Evolutionary conservation across 2,888 invertebrate genomes (phyloP).

Genomic region (Polyommatus iphigenia): DNA sequence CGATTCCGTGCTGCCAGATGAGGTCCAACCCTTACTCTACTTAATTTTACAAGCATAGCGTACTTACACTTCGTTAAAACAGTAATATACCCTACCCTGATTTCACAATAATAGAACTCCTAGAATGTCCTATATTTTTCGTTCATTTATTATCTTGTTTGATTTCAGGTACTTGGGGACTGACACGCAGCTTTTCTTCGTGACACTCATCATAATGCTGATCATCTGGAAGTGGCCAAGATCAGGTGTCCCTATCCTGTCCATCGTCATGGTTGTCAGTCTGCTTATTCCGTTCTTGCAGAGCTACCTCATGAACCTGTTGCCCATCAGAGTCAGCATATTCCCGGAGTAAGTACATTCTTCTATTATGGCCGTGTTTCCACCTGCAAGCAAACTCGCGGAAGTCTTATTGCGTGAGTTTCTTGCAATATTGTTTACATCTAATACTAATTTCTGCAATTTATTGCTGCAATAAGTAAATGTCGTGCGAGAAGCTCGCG

Average conservation of each 20-base stretch:
- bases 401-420: too few species aligned
- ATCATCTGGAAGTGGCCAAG: conserved; percentile 73
- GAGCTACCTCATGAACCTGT: conserved; percentile 70
- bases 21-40: too few species aligned
- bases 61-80: too few species aligned
- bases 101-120: too few species aligned
- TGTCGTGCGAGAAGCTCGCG: too few species aligned
- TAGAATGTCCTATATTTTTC: background rate
- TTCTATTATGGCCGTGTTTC: background rate
- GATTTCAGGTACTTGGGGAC: conserved; percentile 69
- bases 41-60: too few species aligned
- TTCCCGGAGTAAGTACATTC: conserved; percentile 68
- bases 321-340: conserved; percentile 69
- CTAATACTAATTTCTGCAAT: too few species aligned
- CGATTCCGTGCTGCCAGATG: too few species aligned
- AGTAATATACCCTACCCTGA: too few species aligned
- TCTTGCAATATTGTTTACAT: too few species aligned
- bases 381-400: too few species aligned
- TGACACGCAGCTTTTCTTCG: conserved; percentile 71
- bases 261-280: conserved; percentile 63
- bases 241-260: conserved; percentile 60
- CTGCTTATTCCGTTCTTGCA: conserved; percentile 71
- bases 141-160: background rate
- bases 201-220: conserved; percentile 65
- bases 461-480: too few species aligned